Percentiles rank a stretch among this genome's conserved stretches.
These are phyloP conservation scores for Ectropis crepuscularia DNA, from an alignment of 2,888 invertebrate genomes.

Conservation along the genomic window DNA sequence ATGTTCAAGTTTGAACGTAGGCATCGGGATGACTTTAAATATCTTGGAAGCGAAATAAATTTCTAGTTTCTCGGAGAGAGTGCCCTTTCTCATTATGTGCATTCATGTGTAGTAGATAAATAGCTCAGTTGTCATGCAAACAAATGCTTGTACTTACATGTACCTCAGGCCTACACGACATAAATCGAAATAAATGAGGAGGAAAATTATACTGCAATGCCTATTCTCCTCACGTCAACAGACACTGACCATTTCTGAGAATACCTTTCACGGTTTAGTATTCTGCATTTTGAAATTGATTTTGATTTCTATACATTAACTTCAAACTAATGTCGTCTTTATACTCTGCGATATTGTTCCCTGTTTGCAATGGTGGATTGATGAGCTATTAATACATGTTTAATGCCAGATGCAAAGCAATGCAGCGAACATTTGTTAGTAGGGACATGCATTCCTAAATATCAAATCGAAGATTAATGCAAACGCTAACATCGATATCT, in stretches of 20 bases:
- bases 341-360: conserved; percentile 47
- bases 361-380: conserved; percentile 43
- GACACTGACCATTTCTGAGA: conserved; percentile 66
- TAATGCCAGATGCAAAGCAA: conserved; percentile 64
- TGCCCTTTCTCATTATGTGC: conserved; percentile 29
- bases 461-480: conserved; percentile 68
- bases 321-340: conserved; percentile 52
- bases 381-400: conserved; percentile 43
- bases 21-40: conserved; percentile 4
- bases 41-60: background rate
- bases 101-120: conserved; percentile 41
- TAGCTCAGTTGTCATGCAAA: conserved; percentile 45
- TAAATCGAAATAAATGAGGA: conserved; percentile 56
- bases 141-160: conserved; percentile 32
- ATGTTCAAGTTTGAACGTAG: too few species aligned
- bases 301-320: conserved; percentile 52
- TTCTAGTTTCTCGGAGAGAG: conserved; percentile 9
- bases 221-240: conserved; percentile 62
- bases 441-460: conserved; percentile 68
- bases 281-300: conserved; percentile 69
- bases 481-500: conserved; percentile 34
- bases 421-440: conserved; percentile 57
- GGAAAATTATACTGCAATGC: conserved; percentile 58
- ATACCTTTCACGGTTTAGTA: conserved; percentile 74
- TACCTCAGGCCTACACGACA: conserved; percentile 37